A percentile compares a stretch with the other conserved stretches of the same genome.
phyloP scores from a whole-genome alignment of 2,113 vertebrate genomes.

The Donacobius atricapilla region DNA sequence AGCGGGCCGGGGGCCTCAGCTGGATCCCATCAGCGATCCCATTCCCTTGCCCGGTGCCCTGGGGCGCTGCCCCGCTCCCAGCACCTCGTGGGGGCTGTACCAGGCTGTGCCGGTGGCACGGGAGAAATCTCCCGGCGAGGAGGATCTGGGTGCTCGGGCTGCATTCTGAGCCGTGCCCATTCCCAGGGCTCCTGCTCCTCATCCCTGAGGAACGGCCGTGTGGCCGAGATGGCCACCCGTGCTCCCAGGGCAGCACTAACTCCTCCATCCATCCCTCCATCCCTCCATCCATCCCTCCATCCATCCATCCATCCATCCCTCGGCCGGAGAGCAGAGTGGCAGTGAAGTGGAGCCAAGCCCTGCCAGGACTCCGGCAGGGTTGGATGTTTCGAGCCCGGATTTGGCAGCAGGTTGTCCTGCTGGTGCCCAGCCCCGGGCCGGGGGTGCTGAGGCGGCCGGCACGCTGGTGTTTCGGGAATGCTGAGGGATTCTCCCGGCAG shows the following conservation, averaged over 20 bases:
- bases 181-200: neutral
- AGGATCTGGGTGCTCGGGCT: neutral
- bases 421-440: rapidly evolving
- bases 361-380: rapidly evolving
- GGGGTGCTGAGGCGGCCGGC: neutral
- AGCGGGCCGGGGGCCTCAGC: neutral
- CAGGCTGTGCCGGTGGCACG: neutral
- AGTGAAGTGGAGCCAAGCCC: rapidly evolving
- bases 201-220: neutral
- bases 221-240: neutral
- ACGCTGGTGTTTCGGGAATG: rapidly evolving
- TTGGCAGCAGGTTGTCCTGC: neutral
- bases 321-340: neutral
- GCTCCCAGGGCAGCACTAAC: neutral
- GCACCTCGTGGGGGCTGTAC: neutral
- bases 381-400: neutral
- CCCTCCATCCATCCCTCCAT: neutral
- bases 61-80: neutral
- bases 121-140: neutral
- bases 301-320: neutral
- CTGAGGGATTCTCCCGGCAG: neutral
- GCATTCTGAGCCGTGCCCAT: too few species aligned
- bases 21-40: neutral
- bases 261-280: neutral
- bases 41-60: neutral